Evolutionary conservation across 2,113 vertebrate species (phyloP), one percentile per base, ranked within the genome.

Genomic region (Chloropsis hardwickii): DNA sequence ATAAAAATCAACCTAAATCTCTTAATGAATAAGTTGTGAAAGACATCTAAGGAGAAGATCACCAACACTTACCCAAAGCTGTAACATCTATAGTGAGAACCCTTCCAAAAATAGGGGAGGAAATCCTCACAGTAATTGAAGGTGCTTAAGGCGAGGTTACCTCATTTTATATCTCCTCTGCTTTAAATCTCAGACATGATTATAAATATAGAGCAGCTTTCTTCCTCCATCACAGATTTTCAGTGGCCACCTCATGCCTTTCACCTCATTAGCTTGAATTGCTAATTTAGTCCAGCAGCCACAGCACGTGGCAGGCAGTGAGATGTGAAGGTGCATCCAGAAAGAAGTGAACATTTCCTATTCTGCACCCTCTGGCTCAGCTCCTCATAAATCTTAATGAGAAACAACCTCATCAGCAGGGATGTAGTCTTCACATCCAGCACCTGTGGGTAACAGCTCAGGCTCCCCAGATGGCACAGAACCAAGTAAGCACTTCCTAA

Each of bases 261-360:
- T 61, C 61, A 71, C 31, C 65, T 91, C 58, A 57, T 80, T 62
- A 82, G 37, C n/a, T 1, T 42, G 19, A 85, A 61, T 5, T 74
- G 42, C 29, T 86, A 39, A 69, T 82, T 82, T 28, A 69, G 61
- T 12, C n/a, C 70, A 85, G 71, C 53, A 79, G 29, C 53, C 29
- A 25, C 29, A 67, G 37, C 3, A 25, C 0, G 1, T 2, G 45
- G 61, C 29, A 62, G 67, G 50, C 64, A 78, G 64, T 0, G 2
- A 54, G 47, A 73, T 7, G 39, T 9, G 70, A 88, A 76, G 58
- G 61, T 12, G 78, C 54, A 85, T 3, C 0, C 47, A n/a, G 56
- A 31, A 79, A 77, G 20, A 57, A 60, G 40, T 3, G 45, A 93
- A 76, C 44, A 13, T 69, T 90, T 88, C 48, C 14, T 14, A 18